These are phyloP conservation scores for Meiosimyza platycephala DNA, from an alignment of 2,888 invertebrate species.

Conservation along the genomic window DNA sequence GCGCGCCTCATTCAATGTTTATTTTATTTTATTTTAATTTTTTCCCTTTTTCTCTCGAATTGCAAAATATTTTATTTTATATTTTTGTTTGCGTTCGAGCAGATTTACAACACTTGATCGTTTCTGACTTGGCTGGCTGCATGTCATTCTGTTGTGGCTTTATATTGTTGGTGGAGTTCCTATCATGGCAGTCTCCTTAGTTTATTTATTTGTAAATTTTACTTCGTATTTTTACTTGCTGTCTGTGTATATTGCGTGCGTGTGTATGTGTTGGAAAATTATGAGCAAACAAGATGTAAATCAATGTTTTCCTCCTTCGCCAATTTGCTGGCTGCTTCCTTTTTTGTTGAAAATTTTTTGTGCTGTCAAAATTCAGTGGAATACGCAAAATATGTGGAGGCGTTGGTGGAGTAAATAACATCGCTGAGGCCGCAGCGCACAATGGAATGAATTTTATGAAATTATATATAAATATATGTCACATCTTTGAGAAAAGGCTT, in stretches of 20 bases:
- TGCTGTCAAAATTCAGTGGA: constrained; percentile 2
- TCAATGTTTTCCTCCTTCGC: constrained; percentile 40
- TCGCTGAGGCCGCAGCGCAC: too few species aligned
- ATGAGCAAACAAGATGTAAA: constrained; percentile 42
- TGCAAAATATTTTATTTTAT: background rate
- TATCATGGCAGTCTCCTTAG: too few species aligned
- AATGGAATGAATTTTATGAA: too few species aligned
- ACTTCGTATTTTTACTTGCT: background rate
- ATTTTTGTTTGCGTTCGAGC: constrained; percentile 29
- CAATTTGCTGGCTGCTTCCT: constrained; percentile 31
- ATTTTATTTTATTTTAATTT: background rate
- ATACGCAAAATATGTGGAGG: background rate
- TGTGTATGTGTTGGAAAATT: constrained; percentile 21
- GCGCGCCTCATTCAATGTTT: background rate
- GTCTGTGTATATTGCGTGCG: constrained; percentile 8
- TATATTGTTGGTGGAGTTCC: background rate
- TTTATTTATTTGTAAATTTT: background rate
- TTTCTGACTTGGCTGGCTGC: constrained; percentile 29
- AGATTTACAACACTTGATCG: constrained; percentile 34
- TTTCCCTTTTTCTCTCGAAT: background rate
- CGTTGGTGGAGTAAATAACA: background rate
- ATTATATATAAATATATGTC: too few species aligned
- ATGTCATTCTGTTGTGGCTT: constrained; percentile 3
- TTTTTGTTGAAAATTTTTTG: background rate
- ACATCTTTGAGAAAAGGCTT: too few species aligned